Evolutionary conservation across 2,888 invertebrate genomes (phyloP).

Genomic region (Trichacis sp.): DNA sequence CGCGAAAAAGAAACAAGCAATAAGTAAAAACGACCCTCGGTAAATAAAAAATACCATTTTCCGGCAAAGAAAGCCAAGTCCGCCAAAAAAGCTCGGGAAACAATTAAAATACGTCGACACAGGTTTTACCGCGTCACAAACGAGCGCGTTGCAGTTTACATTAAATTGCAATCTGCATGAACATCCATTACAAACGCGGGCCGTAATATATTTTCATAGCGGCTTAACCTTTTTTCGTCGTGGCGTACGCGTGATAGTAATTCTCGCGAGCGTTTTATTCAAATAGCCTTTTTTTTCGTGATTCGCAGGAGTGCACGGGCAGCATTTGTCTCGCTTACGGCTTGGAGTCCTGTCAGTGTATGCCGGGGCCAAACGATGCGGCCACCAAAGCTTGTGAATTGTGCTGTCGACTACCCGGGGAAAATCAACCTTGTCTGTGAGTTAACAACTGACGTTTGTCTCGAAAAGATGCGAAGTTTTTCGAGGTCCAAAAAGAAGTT

Average conservation of each 20-base stretch:
- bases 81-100: slow-evolving; percentile 4
- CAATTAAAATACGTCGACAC: slow-evolving; percentile 22
- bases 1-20: neutral
- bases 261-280: slow-evolving; percentile 14
- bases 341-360: slow-evolving; percentile 95
- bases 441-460: neutral
- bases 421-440: slow-evolving; percentile 81
- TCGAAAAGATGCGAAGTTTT: no score
- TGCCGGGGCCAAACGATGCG: slow-evolving; percentile 82
- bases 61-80: slow-evolving; percentile 10
- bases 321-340: slow-evolving; percentile 98
- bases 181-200: slow-evolving; percentile 14
- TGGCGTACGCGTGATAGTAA: slow-evolving; percentile 2
- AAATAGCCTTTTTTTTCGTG: slow-evolving; percentile 27
- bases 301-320: slow-evolving; percentile 88
- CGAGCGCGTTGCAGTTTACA: slow-evolving; percentile 27
- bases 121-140: slow-evolving; percentile 25
- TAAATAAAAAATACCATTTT: slow-evolving; percentile 15
- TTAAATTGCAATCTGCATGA: slow-evolving; percentile 28
- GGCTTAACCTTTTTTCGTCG: slow-evolving; percentile 11
- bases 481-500: no score
- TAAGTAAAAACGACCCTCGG: slow-evolving; percentile 9
- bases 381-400: slow-evolving; percentile 91
- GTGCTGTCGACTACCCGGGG: slow-evolving; percentile 90
- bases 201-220: slow-evolving; percentile 16